Conservation (phyloP, 2,888 invertebrate genomes). For the Anthrax anthrax region DNA sequence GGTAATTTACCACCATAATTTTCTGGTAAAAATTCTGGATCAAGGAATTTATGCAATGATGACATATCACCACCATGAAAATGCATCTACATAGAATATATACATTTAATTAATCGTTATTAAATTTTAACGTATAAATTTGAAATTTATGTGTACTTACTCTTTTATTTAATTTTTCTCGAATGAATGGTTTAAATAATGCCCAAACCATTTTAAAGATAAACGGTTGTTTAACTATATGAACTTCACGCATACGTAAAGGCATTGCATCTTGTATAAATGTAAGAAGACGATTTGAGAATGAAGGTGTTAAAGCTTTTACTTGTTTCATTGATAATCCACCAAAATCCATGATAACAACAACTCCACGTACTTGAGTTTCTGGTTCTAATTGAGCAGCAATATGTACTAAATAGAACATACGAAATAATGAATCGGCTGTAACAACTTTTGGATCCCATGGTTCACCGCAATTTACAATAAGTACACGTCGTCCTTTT, state of each 20-base stretch:
- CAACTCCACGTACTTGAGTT: slow-evolving; percentile 64
- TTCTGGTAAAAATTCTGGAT: slow-evolving; percentile 51
- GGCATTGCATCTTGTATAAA: slow-evolving; percentile 85
- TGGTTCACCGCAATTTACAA: slow-evolving; percentile 55
- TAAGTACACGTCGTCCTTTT: slow-evolving; percentile 56
- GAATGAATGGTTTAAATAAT: slow-evolving; percentile 70
- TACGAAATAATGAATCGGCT: slow-evolving; percentile 60
- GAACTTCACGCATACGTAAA: slow-evolving; percentile 66
- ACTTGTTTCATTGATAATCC: slow-evolving; percentile 63
- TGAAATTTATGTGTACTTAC: slow-evolving; percentile 38
- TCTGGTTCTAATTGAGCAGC: slow-evolving; percentile 63
- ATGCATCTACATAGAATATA: slow-evolving; percentile 44
- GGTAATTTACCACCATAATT: slow-evolving; percentile 65
- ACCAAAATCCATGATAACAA: slow-evolving; percentile 73
- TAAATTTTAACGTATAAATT: not conserved
- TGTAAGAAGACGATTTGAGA: slow-evolving; percentile 58
- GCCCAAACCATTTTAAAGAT: slow-evolving; percentile 74
- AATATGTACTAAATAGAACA: slow-evolving; percentile 66
- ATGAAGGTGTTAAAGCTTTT: slow-evolving; percentile 51
- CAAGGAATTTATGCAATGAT: slow-evolving; percentile 57
- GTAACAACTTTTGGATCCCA: slow-evolving; percentile 65
- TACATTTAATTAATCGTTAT: not conserved
- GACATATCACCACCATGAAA: slow-evolving; percentile 73
- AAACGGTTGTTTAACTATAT: slow-evolving; percentile 73
- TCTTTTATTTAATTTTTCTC: slow-evolving; percentile 60